These are phyloP conservation scores for Volucella inflata DNA, from an alignment of 2,888 invertebrate genomes.

Conservation along the genomic window DNA sequence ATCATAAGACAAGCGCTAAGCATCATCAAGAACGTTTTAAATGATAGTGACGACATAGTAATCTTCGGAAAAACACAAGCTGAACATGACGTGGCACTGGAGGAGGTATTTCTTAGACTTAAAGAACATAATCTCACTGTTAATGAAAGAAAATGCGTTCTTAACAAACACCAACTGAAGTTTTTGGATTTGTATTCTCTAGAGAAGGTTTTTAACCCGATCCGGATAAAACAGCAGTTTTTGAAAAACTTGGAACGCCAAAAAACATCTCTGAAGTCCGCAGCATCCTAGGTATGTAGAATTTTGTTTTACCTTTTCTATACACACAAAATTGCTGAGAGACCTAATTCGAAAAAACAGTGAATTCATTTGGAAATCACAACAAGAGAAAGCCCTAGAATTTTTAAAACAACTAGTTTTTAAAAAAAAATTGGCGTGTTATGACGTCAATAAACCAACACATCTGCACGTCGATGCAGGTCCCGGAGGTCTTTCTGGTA, in stretches of 20 bases:
- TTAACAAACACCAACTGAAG: slow-evolving; percentile 8
- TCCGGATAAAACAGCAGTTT: slow-evolving; percentile 12
- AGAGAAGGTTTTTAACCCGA: slow-evolving; percentile 24
- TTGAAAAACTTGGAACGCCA: slow-evolving; percentile 12
- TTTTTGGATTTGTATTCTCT: slow-evolving; percentile 22
- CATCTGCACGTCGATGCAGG: slow-evolving; percentile 32
- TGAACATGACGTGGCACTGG: too few relatives aligned
- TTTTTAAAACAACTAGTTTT: slow-evolving; percentile 17
- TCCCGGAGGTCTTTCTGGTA: slow-evolving; percentile 16
- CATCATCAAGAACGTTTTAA: slow-evolving; percentile 15
- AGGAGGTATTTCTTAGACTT: too few relatives aligned
- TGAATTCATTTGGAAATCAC: too few relatives aligned
- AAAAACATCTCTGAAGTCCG: slow-evolving; percentile 5
- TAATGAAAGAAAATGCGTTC: too few relatives aligned
- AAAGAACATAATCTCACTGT: slow-evolving; percentile 10
- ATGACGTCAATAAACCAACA: slow-evolving; percentile 35
- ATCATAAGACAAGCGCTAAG: slow-evolving; percentile 5
- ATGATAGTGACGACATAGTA: slow-evolving; percentile 16
- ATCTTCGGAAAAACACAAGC: slow-evolving; percentile 21
- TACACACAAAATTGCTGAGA: slow-evolving; percentile 8
- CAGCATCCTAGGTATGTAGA: slow-evolving; percentile 22
- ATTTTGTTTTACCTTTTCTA: slow-evolving; percentile 8
- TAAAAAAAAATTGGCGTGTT: slow-evolving; percentile 3
- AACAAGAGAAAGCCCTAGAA: slow-evolving; percentile 3
- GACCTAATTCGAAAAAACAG: slow-evolving; percentile 18